Evolutionary conservation across 2,797 vertebrate species (phyloP).

Genomic region (Acipenser ruthenus): DNA sequence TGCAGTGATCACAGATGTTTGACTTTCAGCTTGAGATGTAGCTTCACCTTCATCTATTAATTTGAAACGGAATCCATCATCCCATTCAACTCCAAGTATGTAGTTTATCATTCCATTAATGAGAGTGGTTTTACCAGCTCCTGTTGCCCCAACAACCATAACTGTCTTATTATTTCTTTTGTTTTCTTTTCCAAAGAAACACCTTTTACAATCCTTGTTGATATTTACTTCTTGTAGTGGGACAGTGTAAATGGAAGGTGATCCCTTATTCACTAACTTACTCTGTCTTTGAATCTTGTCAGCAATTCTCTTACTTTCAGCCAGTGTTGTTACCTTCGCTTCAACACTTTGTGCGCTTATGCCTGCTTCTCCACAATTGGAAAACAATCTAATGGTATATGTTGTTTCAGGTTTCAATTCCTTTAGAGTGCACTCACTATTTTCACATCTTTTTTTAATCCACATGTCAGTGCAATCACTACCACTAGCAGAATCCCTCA

Average conservation of each 20-base stretch:
- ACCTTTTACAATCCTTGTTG: too few relatives aligned
- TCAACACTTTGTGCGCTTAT: not conserved
- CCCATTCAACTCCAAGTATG: not conserved
- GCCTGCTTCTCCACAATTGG: not conserved
- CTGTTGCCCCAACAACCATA: not conserved
- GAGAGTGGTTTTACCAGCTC: not conserved
- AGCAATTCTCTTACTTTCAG: not conserved
- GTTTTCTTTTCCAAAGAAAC: too few relatives aligned
- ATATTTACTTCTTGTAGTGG: not conserved
- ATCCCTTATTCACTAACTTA: not conserved
- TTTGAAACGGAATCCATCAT: not conserved
- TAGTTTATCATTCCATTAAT: slow-evolving; percentile 1
- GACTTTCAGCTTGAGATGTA: not conserved
- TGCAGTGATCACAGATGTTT: not conserved
- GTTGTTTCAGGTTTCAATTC: not conserved
- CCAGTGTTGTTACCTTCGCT: not conserved
- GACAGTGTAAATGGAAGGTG: not conserved
- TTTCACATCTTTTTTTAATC: not conserved
- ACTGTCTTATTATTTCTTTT: not conserved
- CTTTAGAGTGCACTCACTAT: not conserved
- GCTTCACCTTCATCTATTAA: not conserved
- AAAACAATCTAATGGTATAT: not conserved
- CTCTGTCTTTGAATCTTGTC: not conserved
- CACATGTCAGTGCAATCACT: not conserved
- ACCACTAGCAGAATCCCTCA: not conserved